Evolutionary conservation across 2,888 invertebrate species (phyloP).

Genomic region (Hanleya hanleyi): DNA sequence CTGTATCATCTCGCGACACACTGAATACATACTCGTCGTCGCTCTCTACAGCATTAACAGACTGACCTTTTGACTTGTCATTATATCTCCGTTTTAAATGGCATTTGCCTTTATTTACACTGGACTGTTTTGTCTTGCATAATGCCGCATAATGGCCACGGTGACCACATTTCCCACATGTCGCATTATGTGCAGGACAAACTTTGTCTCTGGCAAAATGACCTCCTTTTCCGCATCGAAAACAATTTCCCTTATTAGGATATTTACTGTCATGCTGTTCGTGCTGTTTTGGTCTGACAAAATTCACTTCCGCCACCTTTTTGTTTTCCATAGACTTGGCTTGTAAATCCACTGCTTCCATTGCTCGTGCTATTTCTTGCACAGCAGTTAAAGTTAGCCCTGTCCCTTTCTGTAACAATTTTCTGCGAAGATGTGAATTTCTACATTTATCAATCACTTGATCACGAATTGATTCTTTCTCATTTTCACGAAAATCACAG

Average conservation of each 20-base stretch:
- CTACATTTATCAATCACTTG: background rate
- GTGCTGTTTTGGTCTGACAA: background rate
- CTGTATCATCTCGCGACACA: background rate
- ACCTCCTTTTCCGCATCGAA: background rate
- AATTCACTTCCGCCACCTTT: background rate
- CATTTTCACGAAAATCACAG: background rate
- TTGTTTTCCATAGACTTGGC: conserved; percentile 9
- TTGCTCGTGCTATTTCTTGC: background rate
- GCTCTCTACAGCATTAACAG: background rate
- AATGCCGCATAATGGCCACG: background rate
- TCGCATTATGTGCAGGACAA: background rate
- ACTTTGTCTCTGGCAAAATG: background rate
- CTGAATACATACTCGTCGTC: conserved; percentile 9
- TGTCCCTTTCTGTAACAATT: background rate
- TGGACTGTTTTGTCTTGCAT: background rate
- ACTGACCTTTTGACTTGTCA: background rate
- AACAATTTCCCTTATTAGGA: background rate
- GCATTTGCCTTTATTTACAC: background rate
- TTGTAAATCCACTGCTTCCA: conserved; percentile 6
- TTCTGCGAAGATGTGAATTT: background rate
- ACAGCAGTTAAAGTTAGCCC: background rate
- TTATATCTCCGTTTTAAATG: background rate
- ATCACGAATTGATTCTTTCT: background rate
- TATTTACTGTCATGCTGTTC: background rate
- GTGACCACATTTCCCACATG: background rate